Evolutionary conservation across 2,888 invertebrate species (phyloP).

Genomic region (Trachelus iudaicus): DNA sequence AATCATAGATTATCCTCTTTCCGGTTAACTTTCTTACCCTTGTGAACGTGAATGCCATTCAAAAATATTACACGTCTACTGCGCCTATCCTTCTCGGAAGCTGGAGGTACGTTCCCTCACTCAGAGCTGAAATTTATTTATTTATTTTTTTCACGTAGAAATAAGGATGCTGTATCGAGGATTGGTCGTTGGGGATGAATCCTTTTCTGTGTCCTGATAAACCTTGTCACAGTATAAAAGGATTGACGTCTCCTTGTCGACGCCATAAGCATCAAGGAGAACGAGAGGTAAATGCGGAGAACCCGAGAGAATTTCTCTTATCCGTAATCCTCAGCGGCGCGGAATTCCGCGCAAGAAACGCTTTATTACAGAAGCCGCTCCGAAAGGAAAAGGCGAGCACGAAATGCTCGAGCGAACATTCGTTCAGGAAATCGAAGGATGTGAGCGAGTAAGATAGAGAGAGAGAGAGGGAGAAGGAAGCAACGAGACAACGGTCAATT

Average conservation of each 20-base stretch:
- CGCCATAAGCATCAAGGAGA: background rate
- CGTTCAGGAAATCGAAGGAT: slow-evolving; percentile 1
- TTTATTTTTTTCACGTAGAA: background rate
- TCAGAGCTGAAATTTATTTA: background rate
- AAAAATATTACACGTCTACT: background rate
- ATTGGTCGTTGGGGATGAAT: background rate
- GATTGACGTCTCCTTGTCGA: background rate
- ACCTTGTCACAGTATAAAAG: background rate
- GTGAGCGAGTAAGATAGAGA: slow-evolving; percentile 1
- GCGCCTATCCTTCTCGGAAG: background rate
- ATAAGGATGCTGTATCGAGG: background rate
- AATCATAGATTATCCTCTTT: slow-evolving; percentile 40
- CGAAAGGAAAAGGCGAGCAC: background rate
- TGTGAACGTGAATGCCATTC: background rate
- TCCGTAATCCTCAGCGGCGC: background rate
- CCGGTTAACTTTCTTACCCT: slow-evolving; percentile 10
- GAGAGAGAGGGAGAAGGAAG: background rate
- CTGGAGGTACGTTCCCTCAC: background rate
- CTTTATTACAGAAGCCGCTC: slow-evolving; percentile 1
- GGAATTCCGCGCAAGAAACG: slow-evolving; percentile 4
- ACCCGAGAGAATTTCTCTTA: slow-evolving; percentile 1
- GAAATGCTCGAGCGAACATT: background rate
- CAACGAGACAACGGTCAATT: slow-evolving; percentile 12
- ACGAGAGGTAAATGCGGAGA: background rate
- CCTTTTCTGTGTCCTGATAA: background rate